phyloP scores from a whole-genome alignment of 1,140 invertebrate species.

The Lasioglossum albipes region DNA sequence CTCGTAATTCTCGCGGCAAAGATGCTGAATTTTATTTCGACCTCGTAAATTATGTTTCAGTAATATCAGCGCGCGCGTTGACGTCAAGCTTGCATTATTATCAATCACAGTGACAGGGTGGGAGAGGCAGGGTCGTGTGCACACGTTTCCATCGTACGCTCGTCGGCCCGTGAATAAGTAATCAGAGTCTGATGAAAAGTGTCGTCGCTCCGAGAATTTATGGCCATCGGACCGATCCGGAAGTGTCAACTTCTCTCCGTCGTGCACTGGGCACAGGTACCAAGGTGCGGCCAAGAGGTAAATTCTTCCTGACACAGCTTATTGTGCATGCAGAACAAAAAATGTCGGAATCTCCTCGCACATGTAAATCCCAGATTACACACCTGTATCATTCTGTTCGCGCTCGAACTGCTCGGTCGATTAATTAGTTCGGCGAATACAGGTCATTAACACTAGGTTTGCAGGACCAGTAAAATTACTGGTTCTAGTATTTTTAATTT shows the following conservation, averaged over 20 bases:
- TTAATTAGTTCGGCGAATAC: too few species aligned
- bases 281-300: slow-evolving; percentile 34
- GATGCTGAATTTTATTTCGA: slow-evolving; percentile 66
- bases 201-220: slow-evolving; percentile 66
- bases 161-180: slow-evolving; percentile 70
- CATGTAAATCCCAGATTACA: background rate
- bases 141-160: slow-evolving; percentile 60
- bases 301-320: slow-evolving; percentile 34
- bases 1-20: background rate
- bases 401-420: too few species aligned
- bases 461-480: too few species aligned
- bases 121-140: slow-evolving; percentile 32
- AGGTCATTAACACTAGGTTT: too few species aligned
- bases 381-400: background rate
- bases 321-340: background rate
- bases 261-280: slow-evolving; percentile 21
- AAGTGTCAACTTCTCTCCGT: slow-evolving; percentile 61
- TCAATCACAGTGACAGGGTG: slow-evolving; percentile 66
- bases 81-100: slow-evolving; percentile 67
- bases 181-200: slow-evolving; percentile 71
- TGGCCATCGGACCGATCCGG: slow-evolving; percentile 63
- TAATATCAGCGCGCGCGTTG: slow-evolving; percentile 64
- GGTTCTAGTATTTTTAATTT: too few species aligned
- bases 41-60: slow-evolving; percentile 69
- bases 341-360: background rate